phyloP scores from a whole-genome alignment of 2,888 invertebrate species.

The Lasioglossum marginatum region DNA sequence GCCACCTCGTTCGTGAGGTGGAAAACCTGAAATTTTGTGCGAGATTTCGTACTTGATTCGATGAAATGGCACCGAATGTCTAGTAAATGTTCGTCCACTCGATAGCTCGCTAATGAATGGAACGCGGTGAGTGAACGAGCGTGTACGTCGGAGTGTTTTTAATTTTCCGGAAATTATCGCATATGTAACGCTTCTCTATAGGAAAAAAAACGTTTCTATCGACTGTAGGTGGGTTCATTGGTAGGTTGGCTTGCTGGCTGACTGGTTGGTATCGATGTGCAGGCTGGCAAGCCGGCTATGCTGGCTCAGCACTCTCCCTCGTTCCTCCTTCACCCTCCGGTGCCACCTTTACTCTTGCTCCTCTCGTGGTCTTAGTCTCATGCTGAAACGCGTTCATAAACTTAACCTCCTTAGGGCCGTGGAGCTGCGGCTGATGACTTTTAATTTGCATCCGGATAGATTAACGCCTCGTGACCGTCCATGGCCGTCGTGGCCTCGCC shows the following conservation, averaged over 20 bases:
- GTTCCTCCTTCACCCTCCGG: constrained; percentile 73
- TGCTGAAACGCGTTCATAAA: constrained; percentile 77
- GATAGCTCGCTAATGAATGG: not conserved
- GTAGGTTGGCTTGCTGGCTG: constrained; percentile 80
- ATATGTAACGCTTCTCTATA: constrained; percentile 42
- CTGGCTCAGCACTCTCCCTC: constrained; percentile 84
- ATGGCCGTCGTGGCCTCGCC: not conserved
- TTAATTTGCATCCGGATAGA: constrained; percentile 61
- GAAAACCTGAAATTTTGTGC: not conserved
- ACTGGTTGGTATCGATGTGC: constrained; percentile 84
- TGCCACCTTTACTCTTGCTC: constrained; percentile 66
- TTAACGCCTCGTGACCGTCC: constrained; percentile 22
- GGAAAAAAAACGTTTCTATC: constrained; percentile 66
- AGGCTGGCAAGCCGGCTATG: constrained; percentile 81
- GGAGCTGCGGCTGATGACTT: constrained; percentile 52
- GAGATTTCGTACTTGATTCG: not conserved
- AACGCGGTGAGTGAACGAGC: not conserved
- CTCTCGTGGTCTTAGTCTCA: constrained; percentile 72
- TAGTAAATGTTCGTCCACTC: not conserved
- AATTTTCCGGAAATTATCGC: constrained; percentile 47
- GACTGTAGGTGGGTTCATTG: constrained; percentile 73
- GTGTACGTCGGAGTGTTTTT: constrained; percentile 24
- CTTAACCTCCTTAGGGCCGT: constrained; percentile 67
- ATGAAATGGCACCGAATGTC: not conserved
- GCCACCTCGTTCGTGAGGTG: not conserved